phyloP scores from a whole-genome alignment of 2,113 vertebrate species.

The Hystrix brachyura region DNA sequence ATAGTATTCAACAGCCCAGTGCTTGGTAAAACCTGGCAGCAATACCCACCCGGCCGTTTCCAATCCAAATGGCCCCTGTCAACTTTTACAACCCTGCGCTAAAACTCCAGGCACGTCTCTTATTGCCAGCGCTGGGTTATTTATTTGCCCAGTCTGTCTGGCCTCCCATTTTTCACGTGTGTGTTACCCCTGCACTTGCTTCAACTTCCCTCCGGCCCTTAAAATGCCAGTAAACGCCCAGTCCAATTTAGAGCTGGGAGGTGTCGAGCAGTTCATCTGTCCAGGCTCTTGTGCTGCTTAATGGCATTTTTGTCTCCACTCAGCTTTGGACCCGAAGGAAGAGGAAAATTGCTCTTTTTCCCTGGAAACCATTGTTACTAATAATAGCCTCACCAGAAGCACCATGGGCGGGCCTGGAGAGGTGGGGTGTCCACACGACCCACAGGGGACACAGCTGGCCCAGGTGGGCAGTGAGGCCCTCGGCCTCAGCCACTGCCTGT shows the following conservation, averaged over 20 bases:
- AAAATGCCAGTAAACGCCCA: slow-evolving; percentile 70
- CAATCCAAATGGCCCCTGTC: slow-evolving; percentile 77
- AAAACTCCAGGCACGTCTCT: slow-evolving; percentile 66
- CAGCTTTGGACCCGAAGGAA: slow-evolving; percentile 68
- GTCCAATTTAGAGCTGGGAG: slow-evolving; percentile 40
- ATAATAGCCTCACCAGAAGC: slow-evolving; percentile 57
- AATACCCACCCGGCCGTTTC: slow-evolving; percentile 74
- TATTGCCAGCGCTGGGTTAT: slow-evolving; percentile 53
- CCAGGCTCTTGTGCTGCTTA: not conserved
- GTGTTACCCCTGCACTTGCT: slow-evolving; percentile 63
- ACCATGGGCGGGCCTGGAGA: not conserved
- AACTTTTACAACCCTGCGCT: slow-evolving; percentile 73
- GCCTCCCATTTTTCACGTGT: slow-evolving; percentile 71
- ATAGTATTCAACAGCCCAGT: slow-evolving; percentile 68
- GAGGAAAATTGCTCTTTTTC: slow-evolving; percentile 63
- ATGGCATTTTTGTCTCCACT: slow-evolving; percentile 65
- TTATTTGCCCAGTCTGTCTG: slow-evolving; percentile 74
- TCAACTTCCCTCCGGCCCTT: slow-evolving; percentile 67
- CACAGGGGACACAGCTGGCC: slow-evolving; percentile 8
- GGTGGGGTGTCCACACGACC: not conserved
- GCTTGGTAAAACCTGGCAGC: slow-evolving; percentile 78
- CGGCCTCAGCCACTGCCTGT: not conserved
- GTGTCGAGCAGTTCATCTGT: slow-evolving; percentile 30
- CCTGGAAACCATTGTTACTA: slow-evolving; percentile 61
- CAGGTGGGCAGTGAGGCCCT: slow-evolving; percentile 1